phyloP scores from a whole-genome alignment of 1,140 invertebrate species.

The Temnothorax curvispinosus region DNA sequence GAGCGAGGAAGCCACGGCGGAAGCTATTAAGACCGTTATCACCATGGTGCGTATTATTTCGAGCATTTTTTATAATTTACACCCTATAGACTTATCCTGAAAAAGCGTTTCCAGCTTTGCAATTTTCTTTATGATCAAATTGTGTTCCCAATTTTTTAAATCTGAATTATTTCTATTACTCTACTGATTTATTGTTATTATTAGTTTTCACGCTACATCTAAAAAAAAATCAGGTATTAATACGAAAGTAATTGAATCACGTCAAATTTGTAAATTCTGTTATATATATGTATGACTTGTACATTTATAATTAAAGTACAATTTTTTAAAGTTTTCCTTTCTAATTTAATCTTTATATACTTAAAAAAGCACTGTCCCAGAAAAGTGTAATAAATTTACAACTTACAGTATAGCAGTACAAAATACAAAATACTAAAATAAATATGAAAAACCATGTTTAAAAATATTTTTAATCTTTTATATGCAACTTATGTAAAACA shows the following conservation, averaged over 20 bases:
- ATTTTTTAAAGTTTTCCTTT: neutral
- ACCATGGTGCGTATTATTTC: constrained; percentile 85
- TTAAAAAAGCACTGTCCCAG: neutral
- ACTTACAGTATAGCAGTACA: neutral
- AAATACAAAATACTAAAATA: neutral
- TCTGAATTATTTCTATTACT: neutral
- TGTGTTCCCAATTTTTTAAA: neutral
- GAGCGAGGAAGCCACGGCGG: constrained; percentile 88
- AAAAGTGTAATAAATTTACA: neutral
- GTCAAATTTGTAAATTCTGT: neutral
- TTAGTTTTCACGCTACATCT: neutral
- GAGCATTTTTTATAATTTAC: neutral
- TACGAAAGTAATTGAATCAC: neutral
- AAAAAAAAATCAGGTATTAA: neutral
- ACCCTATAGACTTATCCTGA: neutral
- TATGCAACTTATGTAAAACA: neutral
- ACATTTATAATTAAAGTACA: neutral
- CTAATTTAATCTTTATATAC: neutral
- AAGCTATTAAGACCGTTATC: constrained; percentile 90
- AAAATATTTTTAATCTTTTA: neutral
- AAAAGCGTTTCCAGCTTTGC: neutral
- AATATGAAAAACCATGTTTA: neutral
- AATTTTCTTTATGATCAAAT: neutral
- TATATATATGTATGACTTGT: neutral
- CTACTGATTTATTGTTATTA: neutral